Percentiles rank a stretch among this genome's conserved stretches.
Evolutionary conservation across 1,140 invertebrate species (phyloP).

Genomic region (Pogonomyrmex barbatus): DNA sequence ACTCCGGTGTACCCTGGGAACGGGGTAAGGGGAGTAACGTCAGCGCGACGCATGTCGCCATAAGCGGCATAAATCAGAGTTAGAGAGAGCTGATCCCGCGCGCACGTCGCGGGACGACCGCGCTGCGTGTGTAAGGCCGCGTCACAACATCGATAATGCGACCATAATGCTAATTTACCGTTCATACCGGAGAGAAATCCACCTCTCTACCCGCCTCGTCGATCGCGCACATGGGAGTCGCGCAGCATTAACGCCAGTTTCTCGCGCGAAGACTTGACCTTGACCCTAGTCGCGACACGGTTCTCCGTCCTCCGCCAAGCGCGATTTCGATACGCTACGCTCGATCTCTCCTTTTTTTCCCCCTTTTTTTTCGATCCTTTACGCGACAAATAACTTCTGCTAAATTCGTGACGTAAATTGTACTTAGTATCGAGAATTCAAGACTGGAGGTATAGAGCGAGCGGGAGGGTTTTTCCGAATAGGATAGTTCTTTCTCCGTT

Average conservation of each 20-base stretch:
- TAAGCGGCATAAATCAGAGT: constrained; percentile 81
- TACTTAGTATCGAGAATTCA: constrained; percentile 13
- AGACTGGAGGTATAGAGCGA: neutral
- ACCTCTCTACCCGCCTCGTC: constrained; percentile 38
- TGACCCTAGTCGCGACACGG: constrained; percentile 65
- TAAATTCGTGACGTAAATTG: constrained; percentile 40
- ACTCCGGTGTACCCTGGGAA: constrained; percentile 62
- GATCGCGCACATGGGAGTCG: constrained; percentile 53
- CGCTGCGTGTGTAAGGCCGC: constrained; percentile 79
- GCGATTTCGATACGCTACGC: constrained; percentile 14
- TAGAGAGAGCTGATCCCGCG: constrained; percentile 78
- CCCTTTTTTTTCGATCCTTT: constrained; percentile 19
- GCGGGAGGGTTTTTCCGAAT: constrained; percentile 2
- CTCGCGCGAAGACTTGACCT: constrained; percentile 66
- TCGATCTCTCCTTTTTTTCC: neutral
- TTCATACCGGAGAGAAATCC: constrained; percentile 74
- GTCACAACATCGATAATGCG: constrained; percentile 84
- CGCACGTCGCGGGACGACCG: constrained; percentile 69
- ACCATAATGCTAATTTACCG: constrained; percentile 84
- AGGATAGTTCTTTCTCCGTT: neutral
- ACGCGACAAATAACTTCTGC: constrained; percentile 3
- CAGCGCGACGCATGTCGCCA: constrained; percentile 44
- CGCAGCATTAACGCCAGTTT: constrained; percentile 55
- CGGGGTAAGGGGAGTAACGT: constrained; percentile 51
- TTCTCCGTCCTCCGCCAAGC: constrained; percentile 38